Conservation (phyloP, 2,113 vertebrate genomes). For the Phaethon lepturus region DNA sequence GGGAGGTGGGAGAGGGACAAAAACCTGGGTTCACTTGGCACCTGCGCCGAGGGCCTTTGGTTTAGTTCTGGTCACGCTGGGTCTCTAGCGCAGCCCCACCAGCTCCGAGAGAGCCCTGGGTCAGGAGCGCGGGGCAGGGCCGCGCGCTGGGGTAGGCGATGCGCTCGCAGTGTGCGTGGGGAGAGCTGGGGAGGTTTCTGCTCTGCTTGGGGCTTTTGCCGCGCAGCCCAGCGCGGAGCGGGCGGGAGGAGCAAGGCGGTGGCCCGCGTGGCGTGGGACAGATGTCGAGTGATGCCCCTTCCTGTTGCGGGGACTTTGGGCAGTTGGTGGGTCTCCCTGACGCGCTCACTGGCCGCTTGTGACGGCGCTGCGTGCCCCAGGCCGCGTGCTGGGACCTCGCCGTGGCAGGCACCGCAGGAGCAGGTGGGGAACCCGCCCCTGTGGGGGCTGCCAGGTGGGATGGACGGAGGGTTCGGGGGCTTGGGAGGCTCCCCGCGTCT, state of each 20-base stretch:
- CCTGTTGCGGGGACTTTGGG: neutral
- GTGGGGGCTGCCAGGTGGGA: neutral
- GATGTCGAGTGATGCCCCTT: neutral
- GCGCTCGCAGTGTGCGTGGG: fast-evolving
- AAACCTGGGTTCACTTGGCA: fast-evolving
- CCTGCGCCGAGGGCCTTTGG: fast-evolving
- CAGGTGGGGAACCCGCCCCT: neutral
- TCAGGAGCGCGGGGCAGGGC: neutral
- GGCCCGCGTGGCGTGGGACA: too few species aligned
- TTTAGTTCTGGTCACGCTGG: too few species aligned
- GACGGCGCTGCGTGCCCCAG: fast-evolving
- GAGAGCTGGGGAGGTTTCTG: neutral
- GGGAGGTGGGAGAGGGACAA: neutral
- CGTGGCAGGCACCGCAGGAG: neutral
- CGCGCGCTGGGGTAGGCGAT: too few species aligned
- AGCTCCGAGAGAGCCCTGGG: neutral
- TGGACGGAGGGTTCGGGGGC: fast-evolving
- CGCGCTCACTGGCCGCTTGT: too few species aligned
- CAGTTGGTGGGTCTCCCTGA: neutral
- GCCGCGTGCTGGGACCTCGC: fast-evolving
- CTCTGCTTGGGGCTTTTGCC: neutral
- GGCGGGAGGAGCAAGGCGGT: neutral
- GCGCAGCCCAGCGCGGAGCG: neutral
- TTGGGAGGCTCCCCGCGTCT: neutral
- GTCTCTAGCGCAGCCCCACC: neutral